These are phyloP conservation scores for Catocala nupta DNA, from an alignment of 2,888 invertebrate species.

Conservation along the genomic window DNA sequence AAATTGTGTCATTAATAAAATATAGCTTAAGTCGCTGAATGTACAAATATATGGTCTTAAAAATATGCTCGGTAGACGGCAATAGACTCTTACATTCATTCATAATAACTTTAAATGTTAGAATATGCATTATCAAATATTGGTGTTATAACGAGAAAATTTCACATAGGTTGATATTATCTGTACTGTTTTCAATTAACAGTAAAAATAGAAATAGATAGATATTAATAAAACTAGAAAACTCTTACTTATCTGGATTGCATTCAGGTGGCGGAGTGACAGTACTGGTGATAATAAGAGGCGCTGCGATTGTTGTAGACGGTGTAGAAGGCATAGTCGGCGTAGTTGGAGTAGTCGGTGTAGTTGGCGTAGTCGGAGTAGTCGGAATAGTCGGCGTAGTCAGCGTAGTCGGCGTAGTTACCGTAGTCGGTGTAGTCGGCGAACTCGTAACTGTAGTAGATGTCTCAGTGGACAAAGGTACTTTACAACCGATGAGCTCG, in stretches of 20 bases:
- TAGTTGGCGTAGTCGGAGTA: neutral
- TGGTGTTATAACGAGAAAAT: too few species aligned
- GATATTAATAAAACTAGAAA: too few species aligned
- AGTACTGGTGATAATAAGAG: constrained; percentile 35
- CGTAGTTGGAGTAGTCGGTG: neutral
- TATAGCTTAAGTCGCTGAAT: too few species aligned
- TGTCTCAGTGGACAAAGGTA: neutral
- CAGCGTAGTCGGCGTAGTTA: neutral
- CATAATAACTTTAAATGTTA: too few species aligned
- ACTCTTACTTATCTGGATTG: constrained; percentile 48
- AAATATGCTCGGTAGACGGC: too few species aligned
- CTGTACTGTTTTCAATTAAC: too few species aligned
- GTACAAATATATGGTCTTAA: too few species aligned
- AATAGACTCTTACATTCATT: too few species aligned
- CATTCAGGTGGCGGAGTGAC: constrained; percentile 38
- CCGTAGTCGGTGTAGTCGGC: neutral
- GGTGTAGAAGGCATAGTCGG: neutral
- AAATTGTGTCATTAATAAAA: too few species aligned
- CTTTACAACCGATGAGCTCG: constrained; percentile 92
- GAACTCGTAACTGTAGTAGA: neutral
- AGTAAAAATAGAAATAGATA: too few species aligned
- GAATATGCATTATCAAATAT: too few species aligned
- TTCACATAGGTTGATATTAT: too few species aligned
- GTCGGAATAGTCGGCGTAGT: neutral
- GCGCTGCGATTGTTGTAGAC: constrained; percentile 37